phyloP scores from a whole-genome alignment of 2,888 invertebrate species.

The Elmis aenea region DNA sequence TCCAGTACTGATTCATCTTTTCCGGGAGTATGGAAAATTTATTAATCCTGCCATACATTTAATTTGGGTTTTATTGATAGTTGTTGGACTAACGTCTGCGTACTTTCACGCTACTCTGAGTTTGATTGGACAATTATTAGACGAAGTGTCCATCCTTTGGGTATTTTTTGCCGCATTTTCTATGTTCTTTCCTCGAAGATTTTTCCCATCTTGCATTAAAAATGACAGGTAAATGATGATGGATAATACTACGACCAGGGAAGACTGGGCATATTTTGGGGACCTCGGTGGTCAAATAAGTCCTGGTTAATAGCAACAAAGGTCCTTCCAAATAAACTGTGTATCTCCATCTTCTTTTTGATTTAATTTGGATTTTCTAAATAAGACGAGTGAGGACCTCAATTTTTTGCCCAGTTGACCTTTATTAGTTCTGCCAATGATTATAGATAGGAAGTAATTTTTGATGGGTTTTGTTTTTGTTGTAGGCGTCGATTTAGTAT shows the following conservation, averaged over 20 bases:
- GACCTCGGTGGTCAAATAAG: too few relatives aligned
- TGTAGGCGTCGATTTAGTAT: conserved; percentile 60
- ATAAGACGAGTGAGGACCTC: too few relatives aligned
- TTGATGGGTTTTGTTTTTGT: conserved; percentile 23
- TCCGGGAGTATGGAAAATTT: conserved; percentile 69
- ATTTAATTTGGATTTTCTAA: too few relatives aligned
- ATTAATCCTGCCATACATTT: conserved; percentile 74
- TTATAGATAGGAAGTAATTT: too few relatives aligned
- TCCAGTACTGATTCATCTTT: conserved; percentile 70
- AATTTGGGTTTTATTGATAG: conserved; percentile 74
- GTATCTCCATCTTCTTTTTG: too few relatives aligned
- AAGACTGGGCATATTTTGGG: too few relatives aligned
- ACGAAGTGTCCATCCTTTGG: conserved; percentile 80
- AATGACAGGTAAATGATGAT: conserved; percentile 55
- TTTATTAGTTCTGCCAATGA: too few relatives aligned
- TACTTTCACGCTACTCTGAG: conserved; percentile 84
- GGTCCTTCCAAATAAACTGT: too few relatives aligned
- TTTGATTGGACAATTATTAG: conserved; percentile 72
- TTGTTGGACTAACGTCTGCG: conserved; percentile 74
- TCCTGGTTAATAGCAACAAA: too few relatives aligned
- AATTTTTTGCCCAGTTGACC: too few relatives aligned
- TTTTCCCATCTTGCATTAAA: conserved; percentile 62
- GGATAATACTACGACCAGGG: background rate
- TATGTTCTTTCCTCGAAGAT: conserved; percentile 66
- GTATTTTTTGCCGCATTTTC: conserved; percentile 73